These are phyloP conservation scores for Sceliomorpha sp. DNA, from an alignment of 2,888 invertebrate species.

Conservation along the genomic window DNA sequence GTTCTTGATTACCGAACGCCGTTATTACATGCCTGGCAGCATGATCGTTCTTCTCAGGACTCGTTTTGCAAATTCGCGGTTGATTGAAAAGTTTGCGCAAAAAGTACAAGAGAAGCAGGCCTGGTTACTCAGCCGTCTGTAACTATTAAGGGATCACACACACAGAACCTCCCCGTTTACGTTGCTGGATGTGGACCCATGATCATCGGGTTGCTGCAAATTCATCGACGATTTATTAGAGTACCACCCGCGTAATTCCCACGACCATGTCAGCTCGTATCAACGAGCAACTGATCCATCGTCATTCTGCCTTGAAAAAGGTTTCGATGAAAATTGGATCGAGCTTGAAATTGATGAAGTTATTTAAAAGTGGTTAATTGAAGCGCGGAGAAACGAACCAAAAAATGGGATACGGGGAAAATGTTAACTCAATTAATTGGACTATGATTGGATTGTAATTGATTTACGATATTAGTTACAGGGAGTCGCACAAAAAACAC, in stretches of 20 bases:
- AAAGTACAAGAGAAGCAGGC: constrained; percentile 37
- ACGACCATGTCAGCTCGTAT: constrained; percentile 23
- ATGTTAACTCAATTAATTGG: too few relatives aligned
- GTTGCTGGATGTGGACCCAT: too few relatives aligned
- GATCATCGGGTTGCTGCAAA: constrained; percentile 35
- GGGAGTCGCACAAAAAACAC: too few relatives aligned
- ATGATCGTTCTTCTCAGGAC: constrained; percentile 48
- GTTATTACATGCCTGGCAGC: constrained; percentile 63
- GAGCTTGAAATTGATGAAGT: constrained; percentile 13
- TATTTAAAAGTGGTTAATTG: too few relatives aligned
- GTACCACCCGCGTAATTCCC: constrained; percentile 41
- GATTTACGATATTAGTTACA: too few relatives aligned
- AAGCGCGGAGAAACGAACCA: too few relatives aligned
- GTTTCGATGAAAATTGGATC: constrained; percentile 7
- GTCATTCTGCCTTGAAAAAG: constrained; percentile 13
- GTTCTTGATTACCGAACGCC: constrained; percentile 69
- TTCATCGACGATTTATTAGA: constrained; percentile 33
- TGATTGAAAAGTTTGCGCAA: constrained; percentile 70
- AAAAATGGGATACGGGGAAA: too few relatives aligned
- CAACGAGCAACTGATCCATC: constrained; percentile 25
- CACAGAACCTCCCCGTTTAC: constrained; percentile 63
- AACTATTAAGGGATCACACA: constrained; percentile 34
- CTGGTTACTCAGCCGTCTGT: constrained; percentile 26
- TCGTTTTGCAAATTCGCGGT: constrained; percentile 72
- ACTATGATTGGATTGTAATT: too few relatives aligned